phyloP scores from a whole-genome alignment of 2,888 invertebrate genomes.

The Troglohyphantes excavatus region DNA sequence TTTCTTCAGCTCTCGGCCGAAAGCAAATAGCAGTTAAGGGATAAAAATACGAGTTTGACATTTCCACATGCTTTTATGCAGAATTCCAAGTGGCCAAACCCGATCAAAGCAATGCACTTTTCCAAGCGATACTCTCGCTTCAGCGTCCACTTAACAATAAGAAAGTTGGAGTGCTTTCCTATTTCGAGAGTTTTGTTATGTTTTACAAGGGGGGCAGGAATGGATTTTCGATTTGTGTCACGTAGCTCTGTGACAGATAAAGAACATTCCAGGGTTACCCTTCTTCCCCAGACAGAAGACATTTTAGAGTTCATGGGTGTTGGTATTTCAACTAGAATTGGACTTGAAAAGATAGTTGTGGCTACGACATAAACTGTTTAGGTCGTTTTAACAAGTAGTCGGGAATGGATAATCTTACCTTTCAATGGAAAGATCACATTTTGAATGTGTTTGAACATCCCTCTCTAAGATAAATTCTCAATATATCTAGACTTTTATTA shows the following conservation, averaged over 20 bases:
- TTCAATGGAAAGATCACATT: no score
- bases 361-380: no score
- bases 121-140: constrained; percentile 47
- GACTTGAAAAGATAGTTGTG: no score
- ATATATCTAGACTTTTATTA: no score
- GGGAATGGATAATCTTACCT: no score
- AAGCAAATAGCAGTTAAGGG: constrained; percentile 64
- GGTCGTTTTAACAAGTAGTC: no score
- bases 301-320: constrained; percentile 52
- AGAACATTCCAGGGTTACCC: constrained; percentile 49
- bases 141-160: constrained; percentile 58
- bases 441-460: no score
- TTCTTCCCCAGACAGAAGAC: neutral
- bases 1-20: constrained; percentile 14
- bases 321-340: no score
- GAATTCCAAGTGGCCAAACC: constrained; percentile 45
- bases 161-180: constrained; percentile 55
- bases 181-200: constrained; percentile 9
- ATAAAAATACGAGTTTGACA: constrained; percentile 53
- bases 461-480: no score
- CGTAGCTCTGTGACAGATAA: constrained; percentile 52
- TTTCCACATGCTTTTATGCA: constrained; percentile 63
- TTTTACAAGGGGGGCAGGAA: neutral
- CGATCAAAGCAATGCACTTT: constrained; percentile 59
- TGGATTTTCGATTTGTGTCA: constrained; percentile 61